These are phyloP conservation scores for Sparus aurata DNA, from an alignment of 2,797 vertebrate genomes.

Conservation along the genomic window DNA sequence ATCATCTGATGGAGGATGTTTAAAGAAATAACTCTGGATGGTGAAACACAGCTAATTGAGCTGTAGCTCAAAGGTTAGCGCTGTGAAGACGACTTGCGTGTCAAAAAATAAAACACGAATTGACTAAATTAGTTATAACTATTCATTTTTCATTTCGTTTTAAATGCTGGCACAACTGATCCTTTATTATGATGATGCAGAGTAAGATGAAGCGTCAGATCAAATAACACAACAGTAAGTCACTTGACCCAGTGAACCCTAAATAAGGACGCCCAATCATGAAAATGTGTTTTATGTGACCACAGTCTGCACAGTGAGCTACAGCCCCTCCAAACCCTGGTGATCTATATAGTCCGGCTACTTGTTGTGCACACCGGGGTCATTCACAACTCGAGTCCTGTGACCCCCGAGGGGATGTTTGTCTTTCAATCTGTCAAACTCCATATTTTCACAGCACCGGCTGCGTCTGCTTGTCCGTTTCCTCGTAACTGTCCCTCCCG, in stretches of 20 bases:
- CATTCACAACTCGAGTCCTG: slow-evolving; percentile 59
- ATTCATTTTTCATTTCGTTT: background rate
- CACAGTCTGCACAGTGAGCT: slow-evolving; percentile 1
- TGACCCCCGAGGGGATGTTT: slow-evolving; percentile 64
- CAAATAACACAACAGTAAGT: background rate
- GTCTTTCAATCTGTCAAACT: slow-evolving; percentile 61
- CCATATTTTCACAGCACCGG: slow-evolving; percentile 55
- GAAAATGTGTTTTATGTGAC: background rate
- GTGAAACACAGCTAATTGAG: background rate
- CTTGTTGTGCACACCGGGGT: slow-evolving; percentile 40
- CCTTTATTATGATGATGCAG: background rate
- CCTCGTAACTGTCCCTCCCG: slow-evolving; percentile 22
- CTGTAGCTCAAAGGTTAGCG: background rate
- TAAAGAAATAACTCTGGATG: background rate
- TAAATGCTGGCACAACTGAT: background rate
- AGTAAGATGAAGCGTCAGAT: background rate
- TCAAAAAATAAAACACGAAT: too few relatives aligned
- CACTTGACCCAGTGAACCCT: background rate
- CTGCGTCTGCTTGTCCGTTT: slow-evolving; percentile 42
- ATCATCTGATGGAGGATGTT: background rate
- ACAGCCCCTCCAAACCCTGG: background rate
- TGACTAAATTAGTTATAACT: background rate
- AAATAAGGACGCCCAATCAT: too few relatives aligned
- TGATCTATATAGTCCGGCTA: slow-evolving; percentile 46
- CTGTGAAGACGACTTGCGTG: background rate